Percentiles rank a stretch among this genome's conserved stretches.
phyloP scores from a whole-genome alignment of 2,797 vertebrate genomes.

The Sebastes vulpes region DNA sequence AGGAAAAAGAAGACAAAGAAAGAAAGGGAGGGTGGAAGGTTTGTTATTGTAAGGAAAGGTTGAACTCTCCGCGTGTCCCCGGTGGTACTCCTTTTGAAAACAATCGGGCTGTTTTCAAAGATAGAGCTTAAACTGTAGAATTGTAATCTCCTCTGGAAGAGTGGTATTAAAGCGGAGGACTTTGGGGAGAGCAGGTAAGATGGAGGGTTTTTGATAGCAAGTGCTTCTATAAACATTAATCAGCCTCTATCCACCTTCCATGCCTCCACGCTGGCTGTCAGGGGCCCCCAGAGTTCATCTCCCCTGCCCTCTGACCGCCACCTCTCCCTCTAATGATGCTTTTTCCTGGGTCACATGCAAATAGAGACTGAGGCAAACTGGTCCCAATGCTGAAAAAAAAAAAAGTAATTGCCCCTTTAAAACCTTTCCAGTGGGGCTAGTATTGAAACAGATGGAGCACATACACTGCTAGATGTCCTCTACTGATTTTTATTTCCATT shows the following conservation, averaged over 20 bases:
- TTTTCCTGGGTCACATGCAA: conserved; percentile 66
- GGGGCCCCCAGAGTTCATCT: conserved; percentile 57
- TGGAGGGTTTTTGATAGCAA: conserved; percentile 25
- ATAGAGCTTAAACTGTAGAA: conserved; percentile 3
- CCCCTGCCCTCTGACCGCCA: conserved; percentile 51
- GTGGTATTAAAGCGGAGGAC: conserved; percentile 30
- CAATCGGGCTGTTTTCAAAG: conserved; percentile 16
- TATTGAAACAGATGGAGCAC: conserved; percentile 62
- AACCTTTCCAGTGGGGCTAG: conserved; percentile 45
- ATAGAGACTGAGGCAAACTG: conserved; percentile 44
- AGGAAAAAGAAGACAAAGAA: not conserved
- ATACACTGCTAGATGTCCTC: conserved; percentile 52
- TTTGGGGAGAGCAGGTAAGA: not conserved
- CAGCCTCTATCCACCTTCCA: conserved; percentile 51
- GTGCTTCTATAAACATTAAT: conserved; percentile 75
- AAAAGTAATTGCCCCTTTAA: conserved; percentile 59
- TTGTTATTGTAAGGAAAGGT: not conserved
- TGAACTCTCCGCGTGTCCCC: not conserved
- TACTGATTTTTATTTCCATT: conserved; percentile 58
- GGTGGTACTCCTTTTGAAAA: conserved; percentile 9
- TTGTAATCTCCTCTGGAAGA: conserved; percentile 31
- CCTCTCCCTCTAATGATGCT: conserved; percentile 70
- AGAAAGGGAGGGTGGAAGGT: not conserved
- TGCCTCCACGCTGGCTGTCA: conserved; percentile 24
- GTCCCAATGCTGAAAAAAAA: not conserved